A percentile compares a stretch with the other conserved stretches of the same genome.
Conservation (phyloP, 2,797 vertebrate genomes). For the Peromyscus melanophrys region DNA sequence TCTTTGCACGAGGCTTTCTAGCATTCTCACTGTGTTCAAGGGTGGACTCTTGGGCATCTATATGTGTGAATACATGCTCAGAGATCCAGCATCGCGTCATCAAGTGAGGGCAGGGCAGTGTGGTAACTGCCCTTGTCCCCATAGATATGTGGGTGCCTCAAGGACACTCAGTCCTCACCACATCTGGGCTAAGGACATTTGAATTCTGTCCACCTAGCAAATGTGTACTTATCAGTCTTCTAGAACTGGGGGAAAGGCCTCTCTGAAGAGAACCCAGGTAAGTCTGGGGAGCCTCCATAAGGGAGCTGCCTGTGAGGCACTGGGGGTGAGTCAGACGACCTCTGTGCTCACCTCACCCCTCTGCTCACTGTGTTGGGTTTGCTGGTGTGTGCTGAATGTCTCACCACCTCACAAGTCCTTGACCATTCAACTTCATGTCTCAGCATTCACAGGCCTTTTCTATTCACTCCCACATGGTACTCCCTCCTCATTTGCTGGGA, state of each 20-base stretch:
- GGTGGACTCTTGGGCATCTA: neutral
- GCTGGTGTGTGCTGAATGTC: neutral
- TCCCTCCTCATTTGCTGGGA: neutral
- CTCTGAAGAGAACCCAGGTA: neutral
- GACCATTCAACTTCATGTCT: neutral
- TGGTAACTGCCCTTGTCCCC: neutral
- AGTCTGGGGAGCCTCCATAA: neutral
- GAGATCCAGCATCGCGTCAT: neutral
- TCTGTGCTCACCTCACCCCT: neutral
- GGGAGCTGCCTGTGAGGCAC: neutral
- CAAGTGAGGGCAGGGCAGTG: neutral
- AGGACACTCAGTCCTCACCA: neutral
- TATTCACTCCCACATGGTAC: neutral
- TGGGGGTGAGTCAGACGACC: no score
- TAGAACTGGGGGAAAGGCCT: neutral
- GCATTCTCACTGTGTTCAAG: neutral
- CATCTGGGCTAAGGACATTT: neutral
- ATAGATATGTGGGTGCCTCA: neutral
- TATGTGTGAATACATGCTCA: neutral
- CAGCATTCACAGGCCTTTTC: neutral
- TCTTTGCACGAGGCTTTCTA: neutral
- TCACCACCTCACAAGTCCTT: neutral
- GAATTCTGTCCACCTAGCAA: neutral
- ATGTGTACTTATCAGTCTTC: neutral
- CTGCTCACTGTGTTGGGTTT: neutral